phyloP scores from a whole-genome alignment of 2,113 vertebrate species.

The Oncorhynchus gorbuscha region DNA sequence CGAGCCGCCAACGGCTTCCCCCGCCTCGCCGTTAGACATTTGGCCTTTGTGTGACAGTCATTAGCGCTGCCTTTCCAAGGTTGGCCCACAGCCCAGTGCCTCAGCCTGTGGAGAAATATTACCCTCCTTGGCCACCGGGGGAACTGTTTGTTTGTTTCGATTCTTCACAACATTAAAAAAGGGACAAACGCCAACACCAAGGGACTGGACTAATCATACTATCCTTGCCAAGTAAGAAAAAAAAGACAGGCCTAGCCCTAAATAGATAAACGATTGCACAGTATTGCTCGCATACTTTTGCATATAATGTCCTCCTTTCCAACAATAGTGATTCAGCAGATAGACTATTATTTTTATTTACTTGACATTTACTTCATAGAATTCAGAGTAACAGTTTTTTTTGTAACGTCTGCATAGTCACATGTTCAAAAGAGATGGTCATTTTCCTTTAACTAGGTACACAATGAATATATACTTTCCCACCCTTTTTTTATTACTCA shows the following conservation, averaged over 20 bases:
- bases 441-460: neutral
- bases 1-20: constrained; percentile 48
- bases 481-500: too few relatives aligned
- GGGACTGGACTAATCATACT: neutral
- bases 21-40: constrained; percentile 57
- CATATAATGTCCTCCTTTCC: too few relatives aligned
- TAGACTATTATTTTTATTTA: too few relatives aligned
- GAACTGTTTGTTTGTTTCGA: constrained; percentile 9
- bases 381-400: too few relatives aligned
- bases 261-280: neutral
- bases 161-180: neutral
- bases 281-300: neutral
- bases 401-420: neutral
- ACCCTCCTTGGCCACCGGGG: constrained; percentile 26
- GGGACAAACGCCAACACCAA: neutral
- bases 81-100: constrained; percentile 56
- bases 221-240: neutral
- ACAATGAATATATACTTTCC: neutral
- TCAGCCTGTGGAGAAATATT: constrained; percentile 22
- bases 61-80: constrained; percentile 64
- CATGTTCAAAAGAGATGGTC: too few relatives aligned
- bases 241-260: too few relatives aligned
- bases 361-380: too few relatives aligned
- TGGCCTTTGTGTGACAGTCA: constrained; percentile 68
- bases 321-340: too few relatives aligned